Percentiles rank a stretch among this genome's conserved stretches.
Evolutionary conservation across 2,113 vertebrate genomes (phyloP).

Genomic region (Pituophis catenifer): DNA sequence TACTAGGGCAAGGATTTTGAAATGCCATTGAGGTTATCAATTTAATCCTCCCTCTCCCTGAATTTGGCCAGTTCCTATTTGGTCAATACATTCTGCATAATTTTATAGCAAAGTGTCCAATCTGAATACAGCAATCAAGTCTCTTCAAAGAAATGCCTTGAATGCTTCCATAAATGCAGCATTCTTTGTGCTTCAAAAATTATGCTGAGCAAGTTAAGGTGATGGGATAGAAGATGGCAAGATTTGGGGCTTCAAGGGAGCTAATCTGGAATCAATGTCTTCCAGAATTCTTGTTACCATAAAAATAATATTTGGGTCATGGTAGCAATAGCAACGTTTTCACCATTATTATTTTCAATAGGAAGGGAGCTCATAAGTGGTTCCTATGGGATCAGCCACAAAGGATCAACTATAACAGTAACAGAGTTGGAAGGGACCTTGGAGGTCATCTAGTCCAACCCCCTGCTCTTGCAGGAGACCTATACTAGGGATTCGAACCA

Average conservation of each 20-base stretch:
- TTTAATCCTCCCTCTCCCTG: not conserved
- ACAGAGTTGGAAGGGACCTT: too few species aligned
- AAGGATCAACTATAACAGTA: not conserved
- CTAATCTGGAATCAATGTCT: not conserved
- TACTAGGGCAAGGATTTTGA: not conserved
- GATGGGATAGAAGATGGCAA: not conserved
- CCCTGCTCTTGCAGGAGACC: too few species aligned
- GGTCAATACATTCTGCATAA: not conserved
- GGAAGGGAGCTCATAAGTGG: not conserved
- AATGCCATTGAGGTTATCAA: not conserved
- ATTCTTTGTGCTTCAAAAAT: not conserved
- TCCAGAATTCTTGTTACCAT: not conserved
- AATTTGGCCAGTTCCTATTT: not conserved
- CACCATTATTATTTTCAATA: not conserved
- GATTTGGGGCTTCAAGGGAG: not conserved
- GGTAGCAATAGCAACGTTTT: not conserved
- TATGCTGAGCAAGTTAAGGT: not conserved
- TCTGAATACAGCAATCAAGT: not conserved
- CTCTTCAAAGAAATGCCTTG: not conserved
- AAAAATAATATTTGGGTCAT: not conserved
- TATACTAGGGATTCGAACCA: too few species aligned
- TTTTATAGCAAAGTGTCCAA: not conserved
- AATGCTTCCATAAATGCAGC: not conserved
- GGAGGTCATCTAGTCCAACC: too few species aligned
- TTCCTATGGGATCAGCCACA: not conserved